These are phyloP conservation scores for Anhinga rufa DNA, from an alignment of 2,113 vertebrate genomes.

Conservation along the genomic window DNA sequence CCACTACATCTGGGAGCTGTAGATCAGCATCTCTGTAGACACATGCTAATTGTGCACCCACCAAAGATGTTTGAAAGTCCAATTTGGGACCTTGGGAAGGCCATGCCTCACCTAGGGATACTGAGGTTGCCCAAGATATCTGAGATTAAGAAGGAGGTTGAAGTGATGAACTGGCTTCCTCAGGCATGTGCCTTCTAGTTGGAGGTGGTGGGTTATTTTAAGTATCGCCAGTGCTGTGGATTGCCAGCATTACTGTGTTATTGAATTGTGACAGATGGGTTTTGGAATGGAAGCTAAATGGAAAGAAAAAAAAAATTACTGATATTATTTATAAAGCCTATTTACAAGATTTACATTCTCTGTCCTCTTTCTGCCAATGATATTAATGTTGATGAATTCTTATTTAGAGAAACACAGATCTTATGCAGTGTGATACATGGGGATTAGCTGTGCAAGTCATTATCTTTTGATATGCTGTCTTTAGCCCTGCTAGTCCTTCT, in stretches of 20 bases:
- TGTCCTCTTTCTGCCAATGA: slow-evolving; percentile 22
- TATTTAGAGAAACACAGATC: background rate
- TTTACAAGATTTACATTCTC: background rate
- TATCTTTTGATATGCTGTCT: slow-evolving; percentile 7
- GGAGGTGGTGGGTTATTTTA: background rate
- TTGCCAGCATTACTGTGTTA: background rate
- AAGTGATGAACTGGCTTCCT: background rate
- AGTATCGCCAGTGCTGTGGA: background rate
- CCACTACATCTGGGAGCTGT: background rate
- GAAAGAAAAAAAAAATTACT: background rate
- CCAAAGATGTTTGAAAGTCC: background rate
- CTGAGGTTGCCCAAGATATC: background rate
- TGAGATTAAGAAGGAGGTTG: background rate
- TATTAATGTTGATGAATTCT: slow-evolving; percentile 25
- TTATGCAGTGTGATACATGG: background rate
- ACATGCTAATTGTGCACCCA: background rate
- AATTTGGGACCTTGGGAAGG: background rate
- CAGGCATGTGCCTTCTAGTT: background rate
- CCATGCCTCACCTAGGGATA: background rate
- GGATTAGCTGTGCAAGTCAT: background rate
- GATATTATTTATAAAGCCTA: background rate
- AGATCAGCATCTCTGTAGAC: background rate
- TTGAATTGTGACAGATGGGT: background rate
- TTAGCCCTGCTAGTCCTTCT: background rate
- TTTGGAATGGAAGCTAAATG: background rate